Evolutionary conservation across 2,888 invertebrate species (phyloP).

Genomic region (Caenorhabditis angaria): DNA sequence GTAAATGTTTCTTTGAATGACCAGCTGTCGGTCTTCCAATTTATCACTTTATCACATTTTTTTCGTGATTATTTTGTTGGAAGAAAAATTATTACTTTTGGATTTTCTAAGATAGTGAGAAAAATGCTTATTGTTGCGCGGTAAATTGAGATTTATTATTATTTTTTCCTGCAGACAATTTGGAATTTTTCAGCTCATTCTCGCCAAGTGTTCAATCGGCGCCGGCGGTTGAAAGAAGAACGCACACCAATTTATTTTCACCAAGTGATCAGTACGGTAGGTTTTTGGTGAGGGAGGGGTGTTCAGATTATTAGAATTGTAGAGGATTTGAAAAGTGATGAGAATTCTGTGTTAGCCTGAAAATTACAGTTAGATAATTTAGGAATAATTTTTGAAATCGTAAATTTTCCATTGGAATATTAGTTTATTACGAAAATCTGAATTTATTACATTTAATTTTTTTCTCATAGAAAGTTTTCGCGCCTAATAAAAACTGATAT

Average conservation of each 20-base stretch:
- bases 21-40: slow-evolving; percentile 1
- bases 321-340: too few relatives aligned
- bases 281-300: not conserved
- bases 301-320: too few relatives aligned
- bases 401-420: too few relatives aligned
- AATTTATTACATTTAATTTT: too few relatives aligned
- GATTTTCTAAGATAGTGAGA: not conserved
- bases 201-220: slow-evolving; percentile 48
- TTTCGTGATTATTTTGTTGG: not conserved
- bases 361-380: too few relatives aligned
- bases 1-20: not conserved
- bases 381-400: too few relatives aligned
- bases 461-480: too few relatives aligned
- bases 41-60: slow-evolving; percentile 9
- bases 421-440: too few relatives aligned
- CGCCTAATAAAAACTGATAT: too few relatives aligned
- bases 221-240: slow-evolving; percentile 48
- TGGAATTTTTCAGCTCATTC: slow-evolving; percentile 38
- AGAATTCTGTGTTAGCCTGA: too few relatives aligned
- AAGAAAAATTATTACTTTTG: slow-evolving; percentile 3
- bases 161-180: not conserved
- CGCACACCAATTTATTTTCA: slow-evolving; percentile 44
- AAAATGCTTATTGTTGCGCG: slow-evolving; percentile 37
- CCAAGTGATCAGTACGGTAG: slow-evolving; percentile 39
- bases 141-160: slow-evolving; percentile 10